Percentiles rank a stretch among this genome's conserved stretches.
These are phyloP conservation scores for Leucophenga varia DNA, from an alignment of 1,140 invertebrate genomes.

Conservation along the genomic window DNA sequence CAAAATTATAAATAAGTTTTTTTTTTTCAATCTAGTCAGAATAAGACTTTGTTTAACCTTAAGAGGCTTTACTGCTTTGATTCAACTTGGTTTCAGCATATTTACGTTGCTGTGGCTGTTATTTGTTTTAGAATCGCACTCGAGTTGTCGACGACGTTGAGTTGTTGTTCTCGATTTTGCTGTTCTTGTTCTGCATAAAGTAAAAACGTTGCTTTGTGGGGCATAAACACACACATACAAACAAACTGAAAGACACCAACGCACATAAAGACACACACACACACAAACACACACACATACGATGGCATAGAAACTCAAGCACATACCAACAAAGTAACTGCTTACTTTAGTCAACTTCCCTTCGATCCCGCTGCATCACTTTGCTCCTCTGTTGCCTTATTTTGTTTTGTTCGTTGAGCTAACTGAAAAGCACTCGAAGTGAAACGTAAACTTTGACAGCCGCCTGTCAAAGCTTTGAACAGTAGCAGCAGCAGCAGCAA, in stretches of 20 bases:
- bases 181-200: no score
- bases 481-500: no score
- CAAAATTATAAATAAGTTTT: no score
- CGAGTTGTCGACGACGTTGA: slow-evolving; percentile 17
- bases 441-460: slow-evolving; percentile 53
- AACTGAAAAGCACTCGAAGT: slow-evolving; percentile 41
- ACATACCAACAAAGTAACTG: no score
- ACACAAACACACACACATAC: slow-evolving; percentile 2
- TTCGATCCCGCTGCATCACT: slow-evolving; percentile 13
- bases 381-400: slow-evolving; percentile 8
- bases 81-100: no score
- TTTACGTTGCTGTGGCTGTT: slow-evolving; percentile 45
- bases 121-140: slow-evolving; percentile 14
- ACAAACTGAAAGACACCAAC: no score
- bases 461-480: no score
- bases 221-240: slow-evolving; percentile 18
- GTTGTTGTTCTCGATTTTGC: slow-evolving; percentile 33
- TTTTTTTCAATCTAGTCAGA: no score
- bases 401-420: slow-evolving; percentile 3
- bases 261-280: slow-evolving; percentile 6
- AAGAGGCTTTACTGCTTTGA: no score
- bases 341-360: slow-evolving; percentile 1
- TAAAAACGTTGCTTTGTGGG: slow-evolving; percentile 43
- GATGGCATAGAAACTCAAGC: slow-evolving; percentile 3
- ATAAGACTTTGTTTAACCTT: no score